A percentile compares a stretch with the other conserved stretches of the same genome.
Conservation (phyloP, 2,113 vertebrate species). For the Pogona vitticeps region DNA sequence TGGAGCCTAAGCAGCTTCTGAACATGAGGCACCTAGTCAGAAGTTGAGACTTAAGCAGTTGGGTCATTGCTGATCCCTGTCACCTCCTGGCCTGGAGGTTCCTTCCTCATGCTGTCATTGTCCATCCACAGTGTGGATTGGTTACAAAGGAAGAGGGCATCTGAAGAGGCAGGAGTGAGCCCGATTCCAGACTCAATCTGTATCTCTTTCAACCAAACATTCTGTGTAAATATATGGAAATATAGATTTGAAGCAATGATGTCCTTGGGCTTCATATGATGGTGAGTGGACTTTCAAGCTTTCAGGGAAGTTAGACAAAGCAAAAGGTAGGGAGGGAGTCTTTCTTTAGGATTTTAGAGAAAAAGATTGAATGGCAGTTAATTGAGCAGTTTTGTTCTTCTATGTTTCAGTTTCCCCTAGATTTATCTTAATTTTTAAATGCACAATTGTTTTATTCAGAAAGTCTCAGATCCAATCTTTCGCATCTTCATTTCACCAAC, state of each 20-base stretch:
- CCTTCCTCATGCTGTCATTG: too few species aligned
- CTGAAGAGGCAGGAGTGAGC: neutral
- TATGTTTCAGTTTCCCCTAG: slow-evolving; percentile 3
- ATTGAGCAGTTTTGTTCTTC: neutral
- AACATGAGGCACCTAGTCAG: too few species aligned
- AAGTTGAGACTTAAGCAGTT: too few species aligned
- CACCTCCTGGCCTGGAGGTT: too few species aligned
- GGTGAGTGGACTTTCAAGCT: neutral
- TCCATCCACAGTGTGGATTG: too few species aligned
- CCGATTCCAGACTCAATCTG: neutral
- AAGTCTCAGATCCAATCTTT: too few species aligned
- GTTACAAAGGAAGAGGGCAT: neutral
- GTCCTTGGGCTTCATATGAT: neutral
- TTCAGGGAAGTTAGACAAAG: neutral
- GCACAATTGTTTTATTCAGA: too few species aligned
- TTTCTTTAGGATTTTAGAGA: slow-evolving; percentile 25
- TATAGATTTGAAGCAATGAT: neutral
- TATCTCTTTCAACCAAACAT: neutral
- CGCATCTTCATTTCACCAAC: too few species aligned
- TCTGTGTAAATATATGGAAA: slow-evolving; percentile 1
- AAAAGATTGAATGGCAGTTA: neutral
- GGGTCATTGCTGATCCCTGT: too few species aligned
- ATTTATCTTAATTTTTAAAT: neutral
- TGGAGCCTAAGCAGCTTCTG: too few species aligned
- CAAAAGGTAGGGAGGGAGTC: neutral